A percentile compares a stretch with the other conserved stretches of the same genome.
phyloP scores from a whole-genome alignment of 1,140 invertebrate species.

The Diachasmimorpha longicaudata region DNA sequence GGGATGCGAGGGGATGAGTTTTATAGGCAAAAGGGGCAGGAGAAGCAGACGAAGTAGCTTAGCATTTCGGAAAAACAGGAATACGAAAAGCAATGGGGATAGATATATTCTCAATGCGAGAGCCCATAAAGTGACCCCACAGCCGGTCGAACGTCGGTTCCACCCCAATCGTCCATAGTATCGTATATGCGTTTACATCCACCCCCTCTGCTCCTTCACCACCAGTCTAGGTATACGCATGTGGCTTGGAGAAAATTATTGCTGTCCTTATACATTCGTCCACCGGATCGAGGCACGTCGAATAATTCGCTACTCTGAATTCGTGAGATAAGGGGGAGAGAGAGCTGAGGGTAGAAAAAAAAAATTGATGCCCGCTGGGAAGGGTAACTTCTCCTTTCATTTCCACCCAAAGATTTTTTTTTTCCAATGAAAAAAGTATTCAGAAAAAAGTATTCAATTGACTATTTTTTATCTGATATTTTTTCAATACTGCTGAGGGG shows the following conservation, averaged over 20 bases:
- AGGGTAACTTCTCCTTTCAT: conserved; percentile 26
- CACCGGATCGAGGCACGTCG: conserved; percentile 39
- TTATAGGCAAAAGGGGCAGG: conserved; percentile 31
- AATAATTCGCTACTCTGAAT: conserved; percentile 48
- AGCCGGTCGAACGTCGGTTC: conserved; percentile 41
- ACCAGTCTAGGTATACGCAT: neutral
- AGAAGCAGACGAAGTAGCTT: conserved; percentile 37
- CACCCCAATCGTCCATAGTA: conserved; percentile 16
- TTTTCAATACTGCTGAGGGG: no score
- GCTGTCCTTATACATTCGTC: conserved; percentile 60
- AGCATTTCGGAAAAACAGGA: conserved; percentile 46
- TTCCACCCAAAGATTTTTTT: neutral
- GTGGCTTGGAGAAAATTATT: conserved; percentile 53
- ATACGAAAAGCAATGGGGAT: conserved; percentile 28
- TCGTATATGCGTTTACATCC: conserved; percentile 4
- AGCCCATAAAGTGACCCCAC: conserved; percentile 61
- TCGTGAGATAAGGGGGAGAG: conserved; percentile 25
- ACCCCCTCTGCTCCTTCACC: neutral
- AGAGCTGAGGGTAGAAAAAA: neutral
- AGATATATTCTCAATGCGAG: conserved; percentile 53
- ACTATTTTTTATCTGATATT: neutral
- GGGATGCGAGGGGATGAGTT: conserved; percentile 25
- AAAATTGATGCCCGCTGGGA: conserved; percentile 19
- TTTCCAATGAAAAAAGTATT: neutral
- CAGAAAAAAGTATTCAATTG: neutral